These are phyloP conservation scores for Thereva unica DNA, from an alignment of 2,888 invertebrate species.

Conservation along the genomic window DNA sequence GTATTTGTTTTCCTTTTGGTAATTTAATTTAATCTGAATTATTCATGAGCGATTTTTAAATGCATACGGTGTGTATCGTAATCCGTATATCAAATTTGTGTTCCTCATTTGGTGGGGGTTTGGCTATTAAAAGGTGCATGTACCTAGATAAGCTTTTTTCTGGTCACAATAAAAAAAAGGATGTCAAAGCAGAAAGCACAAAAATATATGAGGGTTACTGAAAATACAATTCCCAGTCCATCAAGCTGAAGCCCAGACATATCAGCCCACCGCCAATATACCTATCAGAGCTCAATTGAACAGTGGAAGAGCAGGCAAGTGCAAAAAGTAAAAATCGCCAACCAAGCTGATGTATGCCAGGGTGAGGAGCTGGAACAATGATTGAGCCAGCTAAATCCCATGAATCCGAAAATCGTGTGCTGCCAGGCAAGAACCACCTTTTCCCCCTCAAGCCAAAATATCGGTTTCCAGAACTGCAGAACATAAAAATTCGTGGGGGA, in stretches of 20 bases:
- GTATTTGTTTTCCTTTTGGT: background rate
- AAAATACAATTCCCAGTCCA: slow-evolving; percentile 25
- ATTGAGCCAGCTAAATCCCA: slow-evolving; percentile 35
- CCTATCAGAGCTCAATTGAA: slow-evolving; percentile 35
- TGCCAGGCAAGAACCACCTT: slow-evolving; percentile 12
- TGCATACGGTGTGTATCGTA: too few species aligned
- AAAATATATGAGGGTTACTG: background rate
- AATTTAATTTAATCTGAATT: too few species aligned
- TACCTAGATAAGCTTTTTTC: too few species aligned
- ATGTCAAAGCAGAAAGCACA: too few species aligned
- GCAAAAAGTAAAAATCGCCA: slow-evolving; percentile 21
- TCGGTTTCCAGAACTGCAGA: slow-evolving; percentile 17
- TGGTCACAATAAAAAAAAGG: too few species aligned
- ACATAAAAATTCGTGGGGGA: too few species aligned
- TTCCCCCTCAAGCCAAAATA: slow-evolving; percentile 16
- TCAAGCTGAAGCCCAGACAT: slow-evolving; percentile 34
- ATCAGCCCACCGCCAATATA: slow-evolving; percentile 34
- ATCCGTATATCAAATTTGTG: too few species aligned
- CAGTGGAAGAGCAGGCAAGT: slow-evolving; percentile 17
- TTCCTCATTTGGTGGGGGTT: too few species aligned
- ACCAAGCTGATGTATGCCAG: slow-evolving; percentile 2
- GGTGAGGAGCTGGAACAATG: slow-evolving; percentile 24
- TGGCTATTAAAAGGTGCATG: too few species aligned
- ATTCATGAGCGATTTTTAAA: too few species aligned
- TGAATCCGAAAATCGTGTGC: slow-evolving; percentile 29